Evolutionary conservation across 2,797 vertebrate genomes (phyloP).

Genomic region (Chaetophractus vellerosus): DNA sequence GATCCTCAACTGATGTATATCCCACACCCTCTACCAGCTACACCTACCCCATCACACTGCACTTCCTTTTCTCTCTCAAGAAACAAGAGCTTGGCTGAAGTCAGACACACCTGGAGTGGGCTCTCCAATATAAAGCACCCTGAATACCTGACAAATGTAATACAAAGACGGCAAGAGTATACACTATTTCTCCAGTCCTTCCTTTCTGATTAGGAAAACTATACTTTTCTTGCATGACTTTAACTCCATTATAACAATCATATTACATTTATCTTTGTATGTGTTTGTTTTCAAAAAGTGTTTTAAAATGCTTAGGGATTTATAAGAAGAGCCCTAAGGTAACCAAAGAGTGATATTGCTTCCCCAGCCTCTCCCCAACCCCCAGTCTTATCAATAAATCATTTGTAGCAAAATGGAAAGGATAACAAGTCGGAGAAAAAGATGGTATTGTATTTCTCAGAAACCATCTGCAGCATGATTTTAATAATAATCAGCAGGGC

Average conservation of each 20-base stretch:
- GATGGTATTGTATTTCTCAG: constrained; percentile 58
- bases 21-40: background rate
- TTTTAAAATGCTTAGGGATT: constrained; percentile 47
- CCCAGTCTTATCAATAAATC: constrained; percentile 71
- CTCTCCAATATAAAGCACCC: background rate
- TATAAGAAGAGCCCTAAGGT: constrained; percentile 51
- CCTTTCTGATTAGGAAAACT: constrained; percentile 17
- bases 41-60: background rate
- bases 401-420: constrained; percentile 63
- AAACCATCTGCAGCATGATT: constrained; percentile 50
- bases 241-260: constrained; percentile 6
- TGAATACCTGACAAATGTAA: background rate
- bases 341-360: constrained; percentile 38
- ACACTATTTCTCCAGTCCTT: background rate
- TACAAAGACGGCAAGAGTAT: background rate
- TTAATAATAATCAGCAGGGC: constrained; percentile 72
- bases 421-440: constrained; percentile 55
- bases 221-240: constrained; percentile 44
- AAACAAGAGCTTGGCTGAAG: background rate
- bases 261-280: constrained; percentile 29
- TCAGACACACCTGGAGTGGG: background rate
- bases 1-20: background rate
- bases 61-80: background rate
- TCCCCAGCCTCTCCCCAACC: background rate
- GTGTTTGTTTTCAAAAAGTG: constrained; percentile 53